Percentiles rank a stretch among this genome's conserved stretches.
Conservation (phyloP, 2,113 vertebrate genomes). For the Brachyhypopomus gauderio region DNA sequence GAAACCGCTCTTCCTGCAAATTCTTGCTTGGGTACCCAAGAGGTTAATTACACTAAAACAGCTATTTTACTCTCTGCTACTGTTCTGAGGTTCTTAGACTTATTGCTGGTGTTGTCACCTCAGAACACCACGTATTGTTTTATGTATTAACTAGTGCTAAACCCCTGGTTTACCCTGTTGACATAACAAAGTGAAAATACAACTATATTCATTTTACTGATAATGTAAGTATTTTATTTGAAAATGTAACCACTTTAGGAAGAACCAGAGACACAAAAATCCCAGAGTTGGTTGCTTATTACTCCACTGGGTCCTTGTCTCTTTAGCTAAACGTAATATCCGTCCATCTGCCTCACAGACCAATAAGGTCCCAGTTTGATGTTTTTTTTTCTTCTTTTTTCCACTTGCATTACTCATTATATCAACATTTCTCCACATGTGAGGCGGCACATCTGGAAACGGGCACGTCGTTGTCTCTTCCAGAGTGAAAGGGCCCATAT, state of each 20-base stretch:
- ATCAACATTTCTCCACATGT: constrained; percentile 72
- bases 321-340: constrained; percentile 27
- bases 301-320: constrained; percentile 14
- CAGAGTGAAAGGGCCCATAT: constrained; percentile 60
- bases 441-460: constrained; percentile 70
- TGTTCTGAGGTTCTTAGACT: too few relatives aligned
- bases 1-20: constrained; percentile 34
- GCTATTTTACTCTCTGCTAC: constrained; percentile 29
- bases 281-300: not conserved
- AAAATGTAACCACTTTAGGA: not conserved
- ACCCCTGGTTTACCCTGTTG: not conserved
- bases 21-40: constrained; percentile 30
- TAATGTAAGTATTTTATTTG: not conserved
- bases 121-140: not conserved
- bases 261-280: not conserved
- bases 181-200: not conserved
- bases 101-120: not conserved
- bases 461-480: constrained; percentile 54
- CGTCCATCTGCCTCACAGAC: constrained; percentile 23
- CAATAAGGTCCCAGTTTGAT: constrained; percentile 42
- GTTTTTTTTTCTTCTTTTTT: constrained; percentile 62
- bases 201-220: not conserved
- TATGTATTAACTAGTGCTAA: not conserved
- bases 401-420: constrained; percentile 73
- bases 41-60: constrained; percentile 38